Evolutionary conservation across 1,140 invertebrate genomes (phyloP), one percentile per base, ranked within the genome.

Genomic region (Odontomachus brunneus): DNA sequence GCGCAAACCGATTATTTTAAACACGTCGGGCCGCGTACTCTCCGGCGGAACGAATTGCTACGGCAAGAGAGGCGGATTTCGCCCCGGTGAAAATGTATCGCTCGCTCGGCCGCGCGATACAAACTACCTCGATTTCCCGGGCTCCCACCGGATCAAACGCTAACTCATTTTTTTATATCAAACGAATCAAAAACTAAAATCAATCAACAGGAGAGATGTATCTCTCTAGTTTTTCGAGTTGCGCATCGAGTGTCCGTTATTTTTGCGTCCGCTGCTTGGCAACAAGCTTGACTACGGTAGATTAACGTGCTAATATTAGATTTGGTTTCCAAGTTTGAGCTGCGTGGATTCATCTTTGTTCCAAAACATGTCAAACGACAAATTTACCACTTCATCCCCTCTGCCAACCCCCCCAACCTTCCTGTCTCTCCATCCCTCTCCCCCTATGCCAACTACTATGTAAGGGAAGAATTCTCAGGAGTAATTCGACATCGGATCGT

Each of bases 1-100:
- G 74, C 22, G 65, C 75, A 57, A 80, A 78, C 51, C 63, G 75
- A 80, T 80, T 80, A 80, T 69, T 80, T 80, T 48, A 33, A 71
- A 80, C 44, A 71, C 9, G 29, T 65, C 17, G 53, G 3, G 33
- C 57, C 22, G 26, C 55, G 48, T 69, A 4, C 38, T 44, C 38
- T 12, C 17, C 63, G 62, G 24, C 24, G 19, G 48, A 76, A 53
- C 75, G 51, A 19, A 80, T 69, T 57, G 75, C 29, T 57, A 14
- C 22, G 59, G 49, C 3, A 62, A 75, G 12, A 22, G 73, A 75
- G 19, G 22, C 65, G 65, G 24, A 38, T 80, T 69, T 80, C 38
- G 38, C 9, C 69, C n/a, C 63, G 29, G 33, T 38, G 51, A 38
- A 57, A 80, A 80, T 69, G 51, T 69, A 69, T 78, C 22, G 49